These are phyloP conservation scores for Tursiops truncatus DNA, from an alignment of 2,113 vertebrate genomes.

Conservation along the genomic window DNA sequence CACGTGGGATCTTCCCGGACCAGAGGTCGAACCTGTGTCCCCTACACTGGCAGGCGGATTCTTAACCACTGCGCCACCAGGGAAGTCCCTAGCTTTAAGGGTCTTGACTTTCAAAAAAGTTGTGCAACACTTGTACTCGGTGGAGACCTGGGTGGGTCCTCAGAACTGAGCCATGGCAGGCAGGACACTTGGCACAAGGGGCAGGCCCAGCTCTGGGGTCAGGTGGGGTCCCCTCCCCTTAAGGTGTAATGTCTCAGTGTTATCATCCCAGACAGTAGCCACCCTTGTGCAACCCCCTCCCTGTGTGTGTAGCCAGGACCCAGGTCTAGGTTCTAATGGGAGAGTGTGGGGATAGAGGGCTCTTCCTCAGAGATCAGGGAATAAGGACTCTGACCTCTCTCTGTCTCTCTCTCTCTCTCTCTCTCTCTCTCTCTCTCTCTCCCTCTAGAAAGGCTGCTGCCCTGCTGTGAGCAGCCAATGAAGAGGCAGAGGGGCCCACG, in stretches of 20 bases:
- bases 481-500: not conserved
- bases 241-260: not conserved
- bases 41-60: no score
- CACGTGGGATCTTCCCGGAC: no score
- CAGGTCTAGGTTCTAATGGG: not conserved
- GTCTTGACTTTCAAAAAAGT: not conserved
- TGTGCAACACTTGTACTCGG: not conserved
- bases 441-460: not conserved
- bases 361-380: not conserved
- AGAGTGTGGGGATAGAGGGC: fast-evolving
- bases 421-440: not conserved
- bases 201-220: not conserved
- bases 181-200: not conserved
- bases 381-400: no score
- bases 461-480: not conserved
- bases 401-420: not conserved
- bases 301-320: not conserved
- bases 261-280: not conserved
- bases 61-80: no score
- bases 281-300: not conserved
- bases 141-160: not conserved
- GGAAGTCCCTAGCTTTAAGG: not conserved
- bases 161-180: not conserved
- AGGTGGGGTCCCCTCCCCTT: not conserved
- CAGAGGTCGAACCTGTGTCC: no score